Conservation (phyloP, 1,140 invertebrate species). For the Drosophila simulans region DNA sequence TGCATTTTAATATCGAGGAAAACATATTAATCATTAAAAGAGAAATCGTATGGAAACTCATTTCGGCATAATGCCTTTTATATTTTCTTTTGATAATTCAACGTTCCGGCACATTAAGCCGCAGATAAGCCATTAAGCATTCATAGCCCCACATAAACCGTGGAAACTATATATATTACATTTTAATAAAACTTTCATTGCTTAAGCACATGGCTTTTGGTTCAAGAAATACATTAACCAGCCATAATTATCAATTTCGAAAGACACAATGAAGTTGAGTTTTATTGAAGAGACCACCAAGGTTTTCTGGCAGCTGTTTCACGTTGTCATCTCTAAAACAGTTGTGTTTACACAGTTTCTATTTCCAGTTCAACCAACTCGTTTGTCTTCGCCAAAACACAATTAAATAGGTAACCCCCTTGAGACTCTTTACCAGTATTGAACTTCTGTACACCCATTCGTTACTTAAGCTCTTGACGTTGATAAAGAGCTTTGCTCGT, state of each 20-base stretch:
- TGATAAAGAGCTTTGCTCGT: constrained; percentile 60
- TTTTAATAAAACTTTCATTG: constrained; percentile 7
- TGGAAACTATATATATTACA: background rate
- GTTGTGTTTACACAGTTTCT: constrained; percentile 57
- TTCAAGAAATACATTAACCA: background rate
- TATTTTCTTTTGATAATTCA: constrained; percentile 24
- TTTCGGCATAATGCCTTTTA: constrained; percentile 26
- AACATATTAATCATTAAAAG: constrained; percentile 40
- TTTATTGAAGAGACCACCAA: constrained; percentile 8
- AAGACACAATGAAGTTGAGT: background rate
- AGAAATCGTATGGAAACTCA: constrained; percentile 33
- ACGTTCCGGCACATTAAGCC: constrained; percentile 35
- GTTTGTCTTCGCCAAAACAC: constrained; percentile 55
- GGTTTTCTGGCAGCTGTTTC: constrained; percentile 18
- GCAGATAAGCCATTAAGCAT: constrained; percentile 25
- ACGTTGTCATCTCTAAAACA: constrained; percentile 49
- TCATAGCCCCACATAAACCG: constrained; percentile 8
- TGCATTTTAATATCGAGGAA: constrained; percentile 6
- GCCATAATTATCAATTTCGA: constrained; percentile 2
- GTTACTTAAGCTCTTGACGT: constrained; percentile 67
- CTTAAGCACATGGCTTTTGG: background rate
- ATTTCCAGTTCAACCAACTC: constrained; percentile 49
- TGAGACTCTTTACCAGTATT: constrained; percentile 22
- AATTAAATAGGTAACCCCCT: constrained; percentile 55
- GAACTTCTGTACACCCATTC: constrained; percentile 49